These are phyloP conservation scores for Rhinella marina DNA, from an alignment of 2,797 vertebrate genomes.

Conservation along the genomic window DNA sequence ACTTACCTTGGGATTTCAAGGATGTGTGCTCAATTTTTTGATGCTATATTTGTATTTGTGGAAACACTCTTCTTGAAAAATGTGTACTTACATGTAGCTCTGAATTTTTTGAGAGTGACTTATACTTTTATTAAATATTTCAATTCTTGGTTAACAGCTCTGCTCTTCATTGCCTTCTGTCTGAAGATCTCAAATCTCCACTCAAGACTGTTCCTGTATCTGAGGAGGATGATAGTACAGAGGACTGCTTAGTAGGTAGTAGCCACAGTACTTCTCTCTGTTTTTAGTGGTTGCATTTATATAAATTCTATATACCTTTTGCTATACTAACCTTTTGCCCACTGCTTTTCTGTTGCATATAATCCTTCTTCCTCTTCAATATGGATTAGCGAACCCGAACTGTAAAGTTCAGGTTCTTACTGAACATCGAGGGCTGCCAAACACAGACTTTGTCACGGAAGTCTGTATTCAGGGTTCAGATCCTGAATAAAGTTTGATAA, in stretches of 20 bases:
- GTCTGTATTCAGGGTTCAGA: too few relatives aligned
- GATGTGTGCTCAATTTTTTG: neutral
- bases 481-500: too few relatives aligned
- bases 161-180: neutral
- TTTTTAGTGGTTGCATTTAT: neutral
- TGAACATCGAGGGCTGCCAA: too few relatives aligned
- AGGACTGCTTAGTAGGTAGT: neutral
- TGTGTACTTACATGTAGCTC: neutral
- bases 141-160: neutral
- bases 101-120: neutral
- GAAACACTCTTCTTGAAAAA: accelerated
- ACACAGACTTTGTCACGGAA: too few relatives aligned
- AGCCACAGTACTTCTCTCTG: neutral
- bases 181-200: neutral
- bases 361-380: neutral
- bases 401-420: too few relatives aligned
- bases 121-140: neutral
- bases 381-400: too few relatives aligned
- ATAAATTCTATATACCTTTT: neutral
- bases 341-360: neutral
- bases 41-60: neutral
- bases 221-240: neutral
- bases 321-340: neutral
- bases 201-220: too few relatives aligned
- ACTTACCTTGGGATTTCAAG: neutral